phyloP scores from a whole-genome alignment of 2,113 vertebrate species.

The Morone chrysops region DNA sequence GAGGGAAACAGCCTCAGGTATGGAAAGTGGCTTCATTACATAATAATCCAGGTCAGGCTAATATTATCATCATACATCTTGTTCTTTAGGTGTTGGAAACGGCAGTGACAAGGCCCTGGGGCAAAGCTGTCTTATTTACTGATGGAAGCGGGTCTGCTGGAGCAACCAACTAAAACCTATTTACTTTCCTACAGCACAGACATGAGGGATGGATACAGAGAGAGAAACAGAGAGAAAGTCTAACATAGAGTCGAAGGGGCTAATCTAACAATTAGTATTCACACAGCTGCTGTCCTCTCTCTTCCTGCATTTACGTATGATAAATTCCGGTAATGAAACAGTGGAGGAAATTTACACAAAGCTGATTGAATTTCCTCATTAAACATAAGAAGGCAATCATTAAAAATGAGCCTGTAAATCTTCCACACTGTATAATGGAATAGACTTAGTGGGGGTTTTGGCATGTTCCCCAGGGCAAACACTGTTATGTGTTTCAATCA shows the following conservation, averaged over 20 bases:
- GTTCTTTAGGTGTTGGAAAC: constrained; percentile 49
- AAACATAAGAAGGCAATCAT: constrained; percentile 59
- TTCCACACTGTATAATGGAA: constrained; percentile 18
- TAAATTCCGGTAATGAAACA: constrained; percentile 64
- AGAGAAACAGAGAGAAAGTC: neutral
- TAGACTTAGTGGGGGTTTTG: neutral
- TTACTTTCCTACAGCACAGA: constrained; percentile 47
- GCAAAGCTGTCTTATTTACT: constrained; percentile 64
- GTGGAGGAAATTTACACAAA: constrained; percentile 67
- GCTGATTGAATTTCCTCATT: constrained; percentile 68
- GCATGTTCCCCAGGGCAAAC: constrained; percentile 4
- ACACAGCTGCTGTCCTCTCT: constrained; percentile 18
- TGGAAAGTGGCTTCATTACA: constrained; percentile 20
- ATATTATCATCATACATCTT: constrained; percentile 51
- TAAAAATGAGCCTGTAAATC: constrained; percentile 49
- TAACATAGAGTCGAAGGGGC: constrained; percentile 24
- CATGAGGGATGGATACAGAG: constrained; percentile 14
- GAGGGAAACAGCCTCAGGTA: constrained; percentile 24
- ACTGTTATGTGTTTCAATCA: constrained; percentile 1
- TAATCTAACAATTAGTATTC: constrained; percentile 71
- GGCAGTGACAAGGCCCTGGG: constrained; percentile 51
- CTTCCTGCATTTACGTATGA: constrained; percentile 37
- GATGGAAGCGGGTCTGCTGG: constrained; percentile 53
- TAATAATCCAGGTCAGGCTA: constrained; percentile 50
- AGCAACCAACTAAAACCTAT: constrained; percentile 57